Percentiles rank a stretch among this genome's conserved stretches.
These are phyloP conservation scores for Drosophila lacertosa DNA, from an alignment of 1,140 invertebrate species.

Conservation along the genomic window DNA sequence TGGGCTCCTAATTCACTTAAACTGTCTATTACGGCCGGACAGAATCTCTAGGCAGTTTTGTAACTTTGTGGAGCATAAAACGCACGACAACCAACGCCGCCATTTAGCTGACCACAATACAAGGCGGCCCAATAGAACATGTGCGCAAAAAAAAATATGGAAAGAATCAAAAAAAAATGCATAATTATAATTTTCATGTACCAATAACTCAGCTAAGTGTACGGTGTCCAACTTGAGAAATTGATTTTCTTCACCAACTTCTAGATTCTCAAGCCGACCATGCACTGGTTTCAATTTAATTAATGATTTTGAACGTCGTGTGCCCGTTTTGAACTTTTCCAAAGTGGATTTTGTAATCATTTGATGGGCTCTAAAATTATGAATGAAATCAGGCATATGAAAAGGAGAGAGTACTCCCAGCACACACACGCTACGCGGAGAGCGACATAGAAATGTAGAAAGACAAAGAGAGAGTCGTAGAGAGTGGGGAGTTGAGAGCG, in stretches of 20 bases:
- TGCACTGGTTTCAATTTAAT: conserved; percentile 77
- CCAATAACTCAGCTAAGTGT: conserved; percentile 74
- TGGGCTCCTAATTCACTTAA: conserved; percentile 77
- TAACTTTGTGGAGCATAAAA: conserved; percentile 77
- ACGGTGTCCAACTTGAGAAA: conserved; percentile 67
- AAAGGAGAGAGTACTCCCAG: conserved; percentile 22
- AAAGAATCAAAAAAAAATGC: conserved; percentile 36
- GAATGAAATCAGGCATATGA: conserved; percentile 59
- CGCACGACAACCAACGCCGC: conserved; percentile 59
- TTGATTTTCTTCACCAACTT: conserved; percentile 59
- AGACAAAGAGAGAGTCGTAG: not conserved
- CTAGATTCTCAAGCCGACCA: conserved; percentile 27
- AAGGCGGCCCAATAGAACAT: conserved; percentile 19
- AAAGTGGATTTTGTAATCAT: conserved; percentile 70
- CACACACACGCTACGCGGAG: conserved; percentile 13
- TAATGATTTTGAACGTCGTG: conserved; percentile 73
- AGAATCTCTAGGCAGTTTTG: conserved; percentile 47
- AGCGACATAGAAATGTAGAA: not conserved
- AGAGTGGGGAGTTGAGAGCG: conserved; percentile 7
- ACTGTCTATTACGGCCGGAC: conserved; percentile 56
- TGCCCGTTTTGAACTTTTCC: conserved; percentile 64
- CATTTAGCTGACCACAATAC: conserved; percentile 48
- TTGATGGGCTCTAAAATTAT: conserved; percentile 60
- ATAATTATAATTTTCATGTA: conserved; percentile 81
- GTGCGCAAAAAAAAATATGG: conserved; percentile 26